Conservation (phyloP, 2,113 vertebrate genomes). For the Notothenia rossii region DNA sequence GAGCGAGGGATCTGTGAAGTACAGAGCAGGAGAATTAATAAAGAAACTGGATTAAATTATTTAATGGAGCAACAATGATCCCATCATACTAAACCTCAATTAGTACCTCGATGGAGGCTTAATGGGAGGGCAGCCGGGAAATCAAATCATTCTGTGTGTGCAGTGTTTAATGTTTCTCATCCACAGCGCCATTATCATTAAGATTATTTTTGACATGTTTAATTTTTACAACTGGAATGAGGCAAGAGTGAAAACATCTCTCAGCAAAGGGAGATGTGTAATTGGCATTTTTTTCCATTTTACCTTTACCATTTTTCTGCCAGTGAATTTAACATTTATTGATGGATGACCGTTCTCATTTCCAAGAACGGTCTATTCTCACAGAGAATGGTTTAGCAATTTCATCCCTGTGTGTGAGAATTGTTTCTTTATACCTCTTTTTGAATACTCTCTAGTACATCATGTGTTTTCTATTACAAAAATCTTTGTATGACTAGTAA, state of each 20-base stretch:
- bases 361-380: too few relatives aligned
- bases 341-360: too few relatives aligned
- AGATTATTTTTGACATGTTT: background rate
- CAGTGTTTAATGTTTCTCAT: slow-evolving; percentile 13
- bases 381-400: too few relatives aligned
- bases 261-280: background rate
- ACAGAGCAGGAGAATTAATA: background rate
- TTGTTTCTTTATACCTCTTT: too few relatives aligned
- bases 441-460: too few relatives aligned
- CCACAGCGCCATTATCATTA: background rate
- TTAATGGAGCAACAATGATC: slow-evolving; percentile 26
- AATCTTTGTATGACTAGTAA: too few relatives aligned
- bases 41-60: slow-evolving; percentile 19
- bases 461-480: too few relatives aligned
- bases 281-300: background rate
- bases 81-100: background rate
- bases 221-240: background rate
- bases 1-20: background rate
- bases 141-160: slow-evolving; percentile 8
- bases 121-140: slow-evolving; percentile 5
- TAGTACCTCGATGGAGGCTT: slow-evolving; percentile 5
- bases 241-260: background rate
- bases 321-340: background rate
- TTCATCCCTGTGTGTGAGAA: too few relatives aligned
- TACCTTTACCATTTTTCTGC: background rate